Evolutionary conservation across 92 coral and sea anemone genomes (phyloP).

Genomic region (Siderastrea siderea): DNA sequence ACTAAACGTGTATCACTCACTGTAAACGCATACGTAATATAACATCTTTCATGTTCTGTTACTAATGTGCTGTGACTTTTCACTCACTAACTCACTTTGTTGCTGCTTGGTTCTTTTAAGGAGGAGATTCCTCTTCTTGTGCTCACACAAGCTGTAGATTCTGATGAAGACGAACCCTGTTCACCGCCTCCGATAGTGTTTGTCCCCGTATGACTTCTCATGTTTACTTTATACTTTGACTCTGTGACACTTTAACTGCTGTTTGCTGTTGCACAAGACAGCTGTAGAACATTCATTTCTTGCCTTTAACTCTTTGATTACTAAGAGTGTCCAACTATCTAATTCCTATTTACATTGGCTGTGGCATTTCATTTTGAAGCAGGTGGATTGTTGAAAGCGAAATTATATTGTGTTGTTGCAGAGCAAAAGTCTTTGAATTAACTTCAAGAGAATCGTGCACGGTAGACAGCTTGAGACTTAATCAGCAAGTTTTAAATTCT

Average conservation of each 20-base stretch:
- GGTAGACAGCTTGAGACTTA: background rate
- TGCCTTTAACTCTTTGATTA: background rate
- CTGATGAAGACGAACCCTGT: slow-evolving; percentile 21
- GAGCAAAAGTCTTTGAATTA: no score
- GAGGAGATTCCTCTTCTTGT: slow-evolving; percentile 52
- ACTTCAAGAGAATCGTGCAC: no score
- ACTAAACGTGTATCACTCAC: background rate
- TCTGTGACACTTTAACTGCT: background rate
- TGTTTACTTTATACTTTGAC: background rate
- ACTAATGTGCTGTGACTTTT: background rate
- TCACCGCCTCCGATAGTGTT: slow-evolving; percentile 31
- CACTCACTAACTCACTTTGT: background rate
- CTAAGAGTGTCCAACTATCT: background rate
- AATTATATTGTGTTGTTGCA: no score
- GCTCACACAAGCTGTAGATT: slow-evolving; percentile 33
- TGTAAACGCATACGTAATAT: background rate
- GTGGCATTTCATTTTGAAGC: background rate
- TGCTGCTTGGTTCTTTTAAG: slow-evolving; percentile 35
- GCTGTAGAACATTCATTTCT: background rate
- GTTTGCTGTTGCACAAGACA: background rate
- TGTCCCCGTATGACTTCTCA: slow-evolving; percentile 16
- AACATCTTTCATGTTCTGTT: background rate
- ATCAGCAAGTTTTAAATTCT: no score
- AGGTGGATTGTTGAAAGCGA: background rate
- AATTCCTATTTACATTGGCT: background rate